phyloP scores from a whole-genome alignment of 2,113 vertebrate species.

The Forbesichthys papilliferus region DNA sequence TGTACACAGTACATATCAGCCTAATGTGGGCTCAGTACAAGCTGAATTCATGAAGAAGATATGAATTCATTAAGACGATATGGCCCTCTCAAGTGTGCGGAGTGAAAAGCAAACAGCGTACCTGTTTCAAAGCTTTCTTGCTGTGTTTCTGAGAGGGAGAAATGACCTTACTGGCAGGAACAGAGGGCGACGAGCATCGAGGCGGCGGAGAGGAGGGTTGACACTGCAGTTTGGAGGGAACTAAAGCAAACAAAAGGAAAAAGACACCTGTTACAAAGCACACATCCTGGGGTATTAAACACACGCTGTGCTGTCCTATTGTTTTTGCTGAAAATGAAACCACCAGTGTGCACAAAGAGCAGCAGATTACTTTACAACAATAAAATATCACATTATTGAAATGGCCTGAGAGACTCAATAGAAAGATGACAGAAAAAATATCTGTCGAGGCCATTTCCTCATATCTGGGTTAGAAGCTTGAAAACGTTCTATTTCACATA shows the following conservation, averaged over 20 bases:
- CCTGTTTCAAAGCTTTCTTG: conserved; percentile 98
- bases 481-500: conserved; percentile 1
- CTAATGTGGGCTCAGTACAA: too few species aligned
- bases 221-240: conserved; percentile 86
- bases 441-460: conserved; percentile 28
- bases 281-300: conserved; percentile 47
- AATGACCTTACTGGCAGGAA: conserved; percentile 87
- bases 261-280: conserved; percentile 50
- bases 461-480: conserved; percentile 1
- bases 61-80: too few species aligned
- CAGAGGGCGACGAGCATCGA: conserved; percentile 87
- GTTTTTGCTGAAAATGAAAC: conserved; percentile 63
- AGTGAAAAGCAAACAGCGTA: conserved; percentile 51
- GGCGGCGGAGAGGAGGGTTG: conserved; percentile 90
- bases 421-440: conserved; percentile 5
- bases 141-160: conserved; percentile 98
- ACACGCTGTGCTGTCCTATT: conserved; percentile 43
- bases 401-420: conserved; percentile 8
- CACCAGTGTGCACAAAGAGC: conserved; percentile 44
- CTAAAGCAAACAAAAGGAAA: conserved; percentile 66
- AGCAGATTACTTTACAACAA: conserved; percentile 33
- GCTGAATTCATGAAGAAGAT: too few species aligned
- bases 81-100: too few species aligned
- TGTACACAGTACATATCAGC: too few species aligned
- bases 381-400: conserved; percentile 32